Base-by-base conservation (phyloP, 2,113 vertebrate species). In the Odontophorus gujanensis region DNA sequence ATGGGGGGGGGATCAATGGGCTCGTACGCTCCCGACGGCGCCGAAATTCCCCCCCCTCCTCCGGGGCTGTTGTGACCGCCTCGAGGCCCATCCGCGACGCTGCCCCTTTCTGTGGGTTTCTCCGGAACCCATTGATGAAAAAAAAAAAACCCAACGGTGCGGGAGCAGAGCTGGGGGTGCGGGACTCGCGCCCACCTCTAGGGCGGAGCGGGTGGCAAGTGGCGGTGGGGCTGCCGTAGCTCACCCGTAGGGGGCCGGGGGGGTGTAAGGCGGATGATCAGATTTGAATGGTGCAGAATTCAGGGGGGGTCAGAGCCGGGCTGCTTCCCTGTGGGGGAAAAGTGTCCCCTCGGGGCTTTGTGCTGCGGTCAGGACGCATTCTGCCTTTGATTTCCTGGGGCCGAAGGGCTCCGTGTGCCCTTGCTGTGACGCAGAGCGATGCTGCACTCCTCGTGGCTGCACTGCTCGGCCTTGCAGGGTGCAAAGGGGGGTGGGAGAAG, bases 401-500 rank as follows among this genome's bases (percentile, higher is more conserved):
- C 65, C 6, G 20, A 43, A 25, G 30, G 28, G 28, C 42, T 45
- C 63, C 9, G 20, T 20, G 19, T 32, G 42, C 42, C 8, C 13
- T 21, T 8, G 9, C 19, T n/a, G 42, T 9, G 38, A 25, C 26
- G 40, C 13, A 18, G 28, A 14, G 30, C 4, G 3, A 19, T 21
- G 22, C 66, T 40, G 9, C 0, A 55, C 69, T 67, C 4, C 59
- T 82, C 18, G 1, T 3, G 3, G 0, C 26, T 55, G 10, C 13
- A 7, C 50, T 5, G 32, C 73, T 59, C 1, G 40, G 55, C 40
- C 17, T 38, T 16, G 61, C 47, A 17, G 62, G 1, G 8, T 6
- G 0, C 18, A 2, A 57, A 30, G 17, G 40, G 38, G 0, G 3
- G 4, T 0, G 0, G 55, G 58, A 91, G 76, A 30, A 72, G 42